Conservation (phyloP, 2,797 vertebrate genomes). For the Muscicapa comitata region DNA sequence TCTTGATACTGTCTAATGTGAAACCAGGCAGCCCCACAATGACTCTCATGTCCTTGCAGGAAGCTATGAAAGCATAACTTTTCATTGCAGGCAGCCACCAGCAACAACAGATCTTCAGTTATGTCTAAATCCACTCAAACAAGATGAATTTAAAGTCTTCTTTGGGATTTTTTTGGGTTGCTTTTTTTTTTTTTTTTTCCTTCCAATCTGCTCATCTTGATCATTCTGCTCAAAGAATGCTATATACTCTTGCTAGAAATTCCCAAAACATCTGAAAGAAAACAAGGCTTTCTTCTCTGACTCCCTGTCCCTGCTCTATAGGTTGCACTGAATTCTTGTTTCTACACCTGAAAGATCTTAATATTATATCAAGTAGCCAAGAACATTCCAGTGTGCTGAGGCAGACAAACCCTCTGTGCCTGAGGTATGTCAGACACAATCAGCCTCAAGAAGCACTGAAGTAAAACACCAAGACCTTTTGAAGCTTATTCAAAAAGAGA, state of each 20-base stretch:
- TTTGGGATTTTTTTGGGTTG: not conserved
- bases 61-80: constrained; percentile 13
- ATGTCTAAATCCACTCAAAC: constrained; percentile 29
- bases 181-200: not conserved
- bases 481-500: constrained; percentile 37
- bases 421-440: constrained; percentile 24
- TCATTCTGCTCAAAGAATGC: not conserved
- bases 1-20: constrained; percentile 25
- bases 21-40: constrained; percentile 36
- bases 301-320: not conserved
- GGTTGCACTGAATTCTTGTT: constrained; percentile 27
- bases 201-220: not conserved
- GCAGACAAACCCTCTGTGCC: constrained; percentile 24
- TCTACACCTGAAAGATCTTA: constrained; percentile 35
- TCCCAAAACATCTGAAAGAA: not conserved
- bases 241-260: not conserved
- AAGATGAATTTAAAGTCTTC: not conserved
- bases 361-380: constrained; percentile 27
- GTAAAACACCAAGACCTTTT: constrained; percentile 42
- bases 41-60: not conserved
- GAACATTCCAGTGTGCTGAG: not conserved
- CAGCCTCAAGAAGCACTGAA: constrained; percentile 43
- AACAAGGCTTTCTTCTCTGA: not conserved
- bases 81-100: constrained; percentile 1
- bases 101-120: constrained; percentile 34